Base-by-base conservation (phyloP, 2,797 vertebrate genomes). In the Sciurus vulgaris region DNA sequence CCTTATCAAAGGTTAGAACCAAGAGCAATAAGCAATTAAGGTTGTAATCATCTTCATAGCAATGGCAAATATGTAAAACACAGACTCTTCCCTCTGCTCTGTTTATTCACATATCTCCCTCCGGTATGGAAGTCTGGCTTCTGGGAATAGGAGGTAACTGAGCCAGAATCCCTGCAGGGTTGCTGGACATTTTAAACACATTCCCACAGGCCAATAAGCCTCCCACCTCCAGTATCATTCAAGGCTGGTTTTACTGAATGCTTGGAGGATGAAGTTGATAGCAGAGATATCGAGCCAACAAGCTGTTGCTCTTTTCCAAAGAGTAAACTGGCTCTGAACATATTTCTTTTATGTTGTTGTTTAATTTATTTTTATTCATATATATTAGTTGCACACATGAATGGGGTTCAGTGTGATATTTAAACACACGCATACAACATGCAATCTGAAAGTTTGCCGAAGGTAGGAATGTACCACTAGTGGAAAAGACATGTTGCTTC, bases 61-160 rank as follows among this genome's bases (percentile, higher is more conserved):
- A 28, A 90, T 47, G 63, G 30, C 38, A 89, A 91, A 81, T 51
- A 67, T 6, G 12, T 74, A 51, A 38, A 38, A 86, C 76, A 76
- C 9, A n/a, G 47, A 84, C 51, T 63, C 69, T 70, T 92, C 76
- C 41, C 47, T 81, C 81, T 28, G n/a, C 41, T 90, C n/a, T 20
- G 20, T 49, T 89, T 47, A 76, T 89, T 35, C 67, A 77, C 72
- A 56, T 89, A 51, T 84, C 59, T 91, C 86, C 67, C 41, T 35
- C 59, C 56, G 54, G 20, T 63, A 28, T 69, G n/a, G 33, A 78
- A 73, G 47, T 78, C 63, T 88, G 54, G 26, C 65, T 86, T 79
- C 93, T 93, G 72, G 51, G 77, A 94, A 83, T 8, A 94, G 74
- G n/a, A 91, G 65, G 79, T 72, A 96, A 94, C 63, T 47, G 35